Percentiles rank a stretch among this genome's conserved stretches.
Conservation (phyloP, 2,797 vertebrate species). For the Oryzias sinensis region DNA sequence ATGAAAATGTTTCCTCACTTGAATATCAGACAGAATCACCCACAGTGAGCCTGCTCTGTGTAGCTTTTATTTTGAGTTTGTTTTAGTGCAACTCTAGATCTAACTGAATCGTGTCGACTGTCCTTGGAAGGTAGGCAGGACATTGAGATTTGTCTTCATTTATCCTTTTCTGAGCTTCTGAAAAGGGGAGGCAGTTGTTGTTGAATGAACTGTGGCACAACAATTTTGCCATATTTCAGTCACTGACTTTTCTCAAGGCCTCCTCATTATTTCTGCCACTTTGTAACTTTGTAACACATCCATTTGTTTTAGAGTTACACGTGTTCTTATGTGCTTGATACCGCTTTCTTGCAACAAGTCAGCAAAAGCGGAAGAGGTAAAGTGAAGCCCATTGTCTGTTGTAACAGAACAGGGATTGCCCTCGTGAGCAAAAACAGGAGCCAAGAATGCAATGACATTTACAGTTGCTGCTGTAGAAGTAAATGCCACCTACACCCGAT, state of each 20-base stretch:
- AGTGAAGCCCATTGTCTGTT: constrained; percentile 3
- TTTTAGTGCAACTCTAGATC: neutral
- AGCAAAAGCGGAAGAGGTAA: neutral
- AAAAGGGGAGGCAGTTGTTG: neutral
- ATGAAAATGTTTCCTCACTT: neutral
- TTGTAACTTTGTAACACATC: neutral
- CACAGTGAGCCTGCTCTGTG: neutral
- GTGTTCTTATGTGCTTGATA: neutral
- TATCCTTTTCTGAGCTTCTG: neutral
- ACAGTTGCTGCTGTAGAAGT: neutral
- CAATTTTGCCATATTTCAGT: neutral
- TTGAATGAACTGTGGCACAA: neutral
- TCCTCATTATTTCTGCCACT: neutral
- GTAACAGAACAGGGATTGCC: neutral
- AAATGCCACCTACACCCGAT: constrained; percentile 2
- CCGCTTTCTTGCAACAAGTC: neutral
- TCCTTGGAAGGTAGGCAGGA: neutral
- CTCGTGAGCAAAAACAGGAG: neutral
- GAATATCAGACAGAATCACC: neutral
- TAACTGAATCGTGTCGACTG: neutral
- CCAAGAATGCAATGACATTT: neutral
- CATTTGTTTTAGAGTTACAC: neutral
- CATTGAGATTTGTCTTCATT: neutral
- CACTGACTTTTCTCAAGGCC: neutral
- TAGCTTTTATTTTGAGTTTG: neutral